These are phyloP conservation scores for Heliopora coerulea DNA, from an alignment of 92 coral and sea anemone species.

Conservation along the genomic window DNA sequence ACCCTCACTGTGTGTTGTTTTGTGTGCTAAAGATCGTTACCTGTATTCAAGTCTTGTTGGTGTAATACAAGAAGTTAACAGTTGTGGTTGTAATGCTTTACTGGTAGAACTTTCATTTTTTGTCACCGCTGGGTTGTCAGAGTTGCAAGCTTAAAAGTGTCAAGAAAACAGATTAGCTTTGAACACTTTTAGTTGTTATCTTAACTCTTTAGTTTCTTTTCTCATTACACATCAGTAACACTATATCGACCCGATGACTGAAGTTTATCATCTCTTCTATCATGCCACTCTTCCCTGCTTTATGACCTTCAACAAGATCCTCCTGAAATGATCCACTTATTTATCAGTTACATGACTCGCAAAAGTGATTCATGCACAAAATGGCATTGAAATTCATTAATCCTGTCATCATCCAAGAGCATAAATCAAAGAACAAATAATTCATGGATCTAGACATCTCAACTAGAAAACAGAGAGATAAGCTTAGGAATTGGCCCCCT, in stretches of 20 bases:
- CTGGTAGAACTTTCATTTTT: too few species aligned
- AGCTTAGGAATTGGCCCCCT: slow-evolving; percentile 45
- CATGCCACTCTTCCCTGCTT: slow-evolving; percentile 41
- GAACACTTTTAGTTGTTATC: too few species aligned
- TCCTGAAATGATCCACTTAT: slow-evolving; percentile 59
- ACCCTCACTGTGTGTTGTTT: too few species aligned
- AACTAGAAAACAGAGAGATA: slow-evolving; percentile 53
- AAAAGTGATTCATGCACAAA: slow-evolving; percentile 42
- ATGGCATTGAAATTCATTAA: slow-evolving; percentile 42
- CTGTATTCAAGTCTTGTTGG: too few species aligned
- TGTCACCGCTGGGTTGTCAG: too few species aligned
- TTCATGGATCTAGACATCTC: slow-evolving; percentile 47
- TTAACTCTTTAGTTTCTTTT: too few species aligned
- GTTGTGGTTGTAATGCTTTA: too few species aligned
- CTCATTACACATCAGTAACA: too few species aligned
- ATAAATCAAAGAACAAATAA: slow-evolving; percentile 43
- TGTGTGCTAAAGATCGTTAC: too few species aligned
- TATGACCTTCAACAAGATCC: slow-evolving; percentile 47
- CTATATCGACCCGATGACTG: slow-evolving; percentile 53
- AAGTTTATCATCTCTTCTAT: slow-evolving; percentile 53
- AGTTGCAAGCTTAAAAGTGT: too few species aligned
- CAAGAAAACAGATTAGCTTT: too few species aligned
- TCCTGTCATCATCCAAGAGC: slow-evolving; percentile 41
- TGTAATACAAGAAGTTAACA: too few species aligned
- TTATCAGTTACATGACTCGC: slow-evolving; percentile 46